A percentile compares a stretch with the other conserved stretches of the same genome.
phyloP scores from a whole-genome alignment of 2,888 invertebrate genomes.

The Hypomecis punctinalis region DNA sequence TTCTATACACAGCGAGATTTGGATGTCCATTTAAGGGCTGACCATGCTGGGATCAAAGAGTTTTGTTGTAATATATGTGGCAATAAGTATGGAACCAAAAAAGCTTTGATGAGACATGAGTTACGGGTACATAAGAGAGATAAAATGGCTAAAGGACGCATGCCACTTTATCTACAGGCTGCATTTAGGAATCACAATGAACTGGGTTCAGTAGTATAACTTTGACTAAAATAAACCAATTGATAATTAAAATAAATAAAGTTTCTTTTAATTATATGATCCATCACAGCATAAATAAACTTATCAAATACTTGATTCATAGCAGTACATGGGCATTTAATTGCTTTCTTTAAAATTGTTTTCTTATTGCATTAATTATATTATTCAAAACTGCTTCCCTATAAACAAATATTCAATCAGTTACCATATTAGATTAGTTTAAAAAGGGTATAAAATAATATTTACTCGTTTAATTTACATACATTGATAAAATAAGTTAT shows the following conservation, averaged over 20 bases:
- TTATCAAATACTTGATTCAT: no score
- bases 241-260: background rate
- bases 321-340: no score
- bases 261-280: no score
- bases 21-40: constrained; percentile 62
- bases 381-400: no score
- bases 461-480: no score
- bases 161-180: constrained; percentile 68
- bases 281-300: no score
- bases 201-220: background rate
- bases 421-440: no score
- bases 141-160: constrained; percentile 66
- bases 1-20: constrained; percentile 64
- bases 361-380: no score
- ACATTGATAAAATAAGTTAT: no score
- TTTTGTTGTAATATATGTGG: constrained; percentile 62
- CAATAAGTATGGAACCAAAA: constrained; percentile 66
- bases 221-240: background rate
- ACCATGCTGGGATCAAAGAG: constrained; percentile 66
- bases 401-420: no score
- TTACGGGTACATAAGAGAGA: constrained; percentile 67
- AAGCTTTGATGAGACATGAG: constrained; percentile 68
- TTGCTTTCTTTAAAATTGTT: no score
- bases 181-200: constrained; percentile 49
- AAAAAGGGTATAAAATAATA: no score